Evolutionary conservation across 2,797 vertebrate species (phyloP).

Genomic region (Labroides dimidiatus): DNA sequence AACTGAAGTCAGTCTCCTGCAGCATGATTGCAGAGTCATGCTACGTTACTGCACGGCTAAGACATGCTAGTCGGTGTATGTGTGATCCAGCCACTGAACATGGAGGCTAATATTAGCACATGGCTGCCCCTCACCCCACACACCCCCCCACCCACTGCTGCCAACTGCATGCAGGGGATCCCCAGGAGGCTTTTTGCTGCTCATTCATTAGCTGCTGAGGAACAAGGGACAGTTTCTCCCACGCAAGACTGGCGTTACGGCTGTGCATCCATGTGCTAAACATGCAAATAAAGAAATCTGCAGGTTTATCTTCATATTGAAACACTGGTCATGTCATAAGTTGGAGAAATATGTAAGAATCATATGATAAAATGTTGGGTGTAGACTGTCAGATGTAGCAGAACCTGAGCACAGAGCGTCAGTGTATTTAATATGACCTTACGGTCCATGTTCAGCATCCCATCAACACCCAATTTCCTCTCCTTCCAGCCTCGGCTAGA

Average conservation of each 20-base stretch:
- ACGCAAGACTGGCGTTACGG: slow-evolving; percentile 42
- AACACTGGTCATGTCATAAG: neutral
- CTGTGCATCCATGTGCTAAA: slow-evolving; percentile 5
- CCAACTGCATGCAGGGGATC: slow-evolving; percentile 60
- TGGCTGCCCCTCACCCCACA: slow-evolving; percentile 28
- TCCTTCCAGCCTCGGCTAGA: slow-evolving; percentile 63
- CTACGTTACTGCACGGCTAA: slow-evolving; percentile 22
- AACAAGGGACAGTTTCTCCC: slow-evolving; percentile 54
- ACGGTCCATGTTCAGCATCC: slow-evolving; percentile 59
- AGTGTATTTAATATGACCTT: slow-evolving; percentile 41
- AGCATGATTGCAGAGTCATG: slow-evolving; percentile 58
- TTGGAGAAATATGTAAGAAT: neutral
- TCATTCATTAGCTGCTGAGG: slow-evolving; percentile 70
- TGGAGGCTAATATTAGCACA: slow-evolving; percentile 61
- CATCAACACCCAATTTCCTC: slow-evolving; percentile 65
- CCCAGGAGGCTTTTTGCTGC: slow-evolving; percentile 70
- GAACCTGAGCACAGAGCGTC: slow-evolving; percentile 29
- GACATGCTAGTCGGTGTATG: slow-evolving; percentile 33
- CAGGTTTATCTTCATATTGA: neutral
- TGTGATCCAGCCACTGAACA: slow-evolving; percentile 51
- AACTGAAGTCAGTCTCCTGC: neutral
- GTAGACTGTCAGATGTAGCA: slow-evolving; percentile 19
- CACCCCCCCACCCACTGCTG: slow-evolving; percentile 18
- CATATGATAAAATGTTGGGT: neutral
- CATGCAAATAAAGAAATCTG: neutral